Evolutionary conservation across 2,113 vertebrate genomes (phyloP).

Genomic region (Leptocoma aspasia): DNA sequence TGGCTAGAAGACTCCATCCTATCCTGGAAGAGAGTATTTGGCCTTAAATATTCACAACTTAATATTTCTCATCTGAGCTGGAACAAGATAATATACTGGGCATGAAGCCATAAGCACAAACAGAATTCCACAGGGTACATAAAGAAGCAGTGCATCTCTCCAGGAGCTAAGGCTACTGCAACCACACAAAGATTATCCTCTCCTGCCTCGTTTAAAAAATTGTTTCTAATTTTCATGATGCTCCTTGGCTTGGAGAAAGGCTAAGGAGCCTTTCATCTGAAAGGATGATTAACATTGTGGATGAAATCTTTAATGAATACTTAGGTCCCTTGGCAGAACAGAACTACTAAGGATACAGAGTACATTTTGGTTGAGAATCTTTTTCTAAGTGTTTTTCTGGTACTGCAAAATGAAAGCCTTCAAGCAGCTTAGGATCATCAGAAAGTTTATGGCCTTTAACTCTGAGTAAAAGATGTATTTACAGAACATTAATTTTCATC

Average conservation of each 20-base stretch:
- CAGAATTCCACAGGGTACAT: not conserved
- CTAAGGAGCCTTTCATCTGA: too few species aligned
- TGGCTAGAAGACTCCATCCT: not conserved
- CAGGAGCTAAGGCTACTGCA: not conserved
- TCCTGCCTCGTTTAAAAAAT: not conserved
- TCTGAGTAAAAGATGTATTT: not conserved
- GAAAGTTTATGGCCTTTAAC: not conserved
- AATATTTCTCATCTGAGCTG: not conserved
- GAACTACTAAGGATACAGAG: not conserved
- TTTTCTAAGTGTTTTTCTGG: not conserved
- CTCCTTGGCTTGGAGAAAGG: not conserved
- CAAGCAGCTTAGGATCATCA: not conserved
- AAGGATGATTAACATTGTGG: not conserved
- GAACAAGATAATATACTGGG: not conserved
- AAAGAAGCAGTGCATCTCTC: not conserved
- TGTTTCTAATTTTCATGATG: not conserved
- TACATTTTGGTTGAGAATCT: not conserved
- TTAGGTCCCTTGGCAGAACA: not conserved
- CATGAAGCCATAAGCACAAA: not conserved
- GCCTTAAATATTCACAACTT: not conserved
- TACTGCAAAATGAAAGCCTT: not conserved
- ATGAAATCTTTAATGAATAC: not conserved
- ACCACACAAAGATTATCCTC: not conserved
- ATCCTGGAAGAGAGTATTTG: not conserved
- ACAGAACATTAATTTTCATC: not conserved